Evolutionary conservation across 1,140 invertebrate genomes (phyloP).

Genomic region (Pogonognathellus flavescens): DNA sequence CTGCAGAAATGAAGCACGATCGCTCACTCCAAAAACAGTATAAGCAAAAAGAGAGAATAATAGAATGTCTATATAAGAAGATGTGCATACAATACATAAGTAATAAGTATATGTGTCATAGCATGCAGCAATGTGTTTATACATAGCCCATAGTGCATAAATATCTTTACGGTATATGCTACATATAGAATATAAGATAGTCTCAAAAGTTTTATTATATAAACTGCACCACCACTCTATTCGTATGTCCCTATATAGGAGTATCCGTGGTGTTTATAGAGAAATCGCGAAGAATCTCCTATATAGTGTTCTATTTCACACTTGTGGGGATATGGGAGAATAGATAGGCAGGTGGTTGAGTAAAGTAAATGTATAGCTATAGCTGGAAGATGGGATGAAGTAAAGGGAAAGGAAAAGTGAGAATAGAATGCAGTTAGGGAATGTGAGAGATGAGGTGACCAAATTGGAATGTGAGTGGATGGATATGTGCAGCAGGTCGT

Average conservation of each 20-base stretch:
- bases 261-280: too few species aligned
- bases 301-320: too few species aligned
- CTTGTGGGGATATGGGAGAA: not conserved
- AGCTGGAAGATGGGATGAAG: constrained; percentile 15
- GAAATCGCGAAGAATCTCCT: too few species aligned
- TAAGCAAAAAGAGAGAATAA: not conserved
- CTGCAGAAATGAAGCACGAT: constrained; percentile 8
- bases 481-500: constrained; percentile 25
- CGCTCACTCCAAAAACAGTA: not conserved
- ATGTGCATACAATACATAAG: not conserved
- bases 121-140: not conserved
- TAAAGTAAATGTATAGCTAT: not conserved
- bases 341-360: not conserved
- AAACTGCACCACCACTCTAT: too few species aligned
- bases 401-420: constrained; percentile 23
- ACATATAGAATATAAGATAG: too few species aligned
- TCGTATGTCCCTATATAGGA: too few species aligned
- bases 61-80: not conserved
- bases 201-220: too few species aligned
- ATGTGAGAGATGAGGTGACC: constrained; percentile 57
- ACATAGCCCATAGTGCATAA: too few species aligned
- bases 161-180: too few species aligned
- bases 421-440: constrained; percentile 48
- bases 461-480: constrained; percentile 62
- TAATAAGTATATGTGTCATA: not conserved